Conservation (phyloP, 1,140 invertebrate genomes). For the Dreissena rostriformis region DNA sequence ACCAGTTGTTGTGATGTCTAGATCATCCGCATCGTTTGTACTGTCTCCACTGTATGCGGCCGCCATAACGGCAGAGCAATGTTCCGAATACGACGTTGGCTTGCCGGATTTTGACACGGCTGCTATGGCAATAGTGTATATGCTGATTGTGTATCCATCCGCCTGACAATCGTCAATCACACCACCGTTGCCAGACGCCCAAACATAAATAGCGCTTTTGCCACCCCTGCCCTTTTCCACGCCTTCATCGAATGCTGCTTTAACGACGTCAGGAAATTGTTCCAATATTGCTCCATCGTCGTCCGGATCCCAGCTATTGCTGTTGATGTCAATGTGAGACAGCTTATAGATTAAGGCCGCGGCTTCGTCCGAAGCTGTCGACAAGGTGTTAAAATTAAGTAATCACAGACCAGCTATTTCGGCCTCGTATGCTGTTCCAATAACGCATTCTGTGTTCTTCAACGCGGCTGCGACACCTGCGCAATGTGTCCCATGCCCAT, state of each 20-base stretch:
- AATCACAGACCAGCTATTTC: constrained; percentile 21
- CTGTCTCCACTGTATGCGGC: constrained; percentile 95
- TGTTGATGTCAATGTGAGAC: constrained; percentile 98
- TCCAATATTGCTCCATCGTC: constrained; percentile 89
- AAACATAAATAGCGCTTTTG: neutral
- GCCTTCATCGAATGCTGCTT: constrained; percentile 1
- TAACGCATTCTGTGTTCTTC: constrained; percentile 16
- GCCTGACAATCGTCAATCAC: constrained; percentile 94
- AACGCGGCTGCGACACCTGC: constrained; percentile 11
- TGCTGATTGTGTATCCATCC: constrained; percentile 99
- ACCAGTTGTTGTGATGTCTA: neutral
- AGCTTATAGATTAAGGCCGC: constrained; percentile 91
- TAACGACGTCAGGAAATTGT: constrained; percentile 86
- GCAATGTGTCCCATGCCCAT: constrained; percentile 27
- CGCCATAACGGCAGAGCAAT: constrained; percentile 96
- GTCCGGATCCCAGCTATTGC: constrained; percentile 94
- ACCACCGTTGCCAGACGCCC: neutral
- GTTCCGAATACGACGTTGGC: constrained; percentile 89
- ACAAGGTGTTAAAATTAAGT: neutral
- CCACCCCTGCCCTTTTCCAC: constrained; percentile 11
- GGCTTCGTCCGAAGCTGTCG: constrained; percentile 10
- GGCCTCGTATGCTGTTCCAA: constrained; percentile 31
- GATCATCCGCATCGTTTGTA: no score
- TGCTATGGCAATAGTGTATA: constrained; percentile 98
- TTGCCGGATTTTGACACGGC: constrained; percentile 94